Conservation (phyloP, 1,140 invertebrate species). For the Holcopasites calliopsidis region DNA sequence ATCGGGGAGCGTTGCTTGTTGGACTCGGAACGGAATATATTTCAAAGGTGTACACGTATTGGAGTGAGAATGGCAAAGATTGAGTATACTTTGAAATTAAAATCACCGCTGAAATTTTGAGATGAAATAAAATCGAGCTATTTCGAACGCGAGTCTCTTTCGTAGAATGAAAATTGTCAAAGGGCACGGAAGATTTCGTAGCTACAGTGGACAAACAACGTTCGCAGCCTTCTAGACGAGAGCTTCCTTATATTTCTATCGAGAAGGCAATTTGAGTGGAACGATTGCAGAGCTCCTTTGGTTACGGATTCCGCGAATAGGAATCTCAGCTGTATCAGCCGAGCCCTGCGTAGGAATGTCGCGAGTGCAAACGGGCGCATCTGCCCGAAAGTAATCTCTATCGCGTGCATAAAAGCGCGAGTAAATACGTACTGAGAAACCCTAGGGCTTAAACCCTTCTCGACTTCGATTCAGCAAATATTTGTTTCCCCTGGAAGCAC, state of each 20-base stretch:
- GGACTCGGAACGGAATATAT: no score
- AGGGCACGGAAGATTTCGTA: no score
- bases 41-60: no score
- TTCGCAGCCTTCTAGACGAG: not conserved
- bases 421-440: conserved; percentile 36
- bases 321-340: conserved; percentile 22
- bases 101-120: not conserved
- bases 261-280: not conserved
- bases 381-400: conserved; percentile 40
- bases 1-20: not conserved
- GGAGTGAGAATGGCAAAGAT: no score
- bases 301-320: not conserved
- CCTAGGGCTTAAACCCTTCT: not conserved
- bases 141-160: no score
- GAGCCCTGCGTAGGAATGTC: not conserved
- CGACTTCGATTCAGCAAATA: conserved; percentile 27
- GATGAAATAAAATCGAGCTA: not conserved
- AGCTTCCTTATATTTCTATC: not conserved
- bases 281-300: not conserved
- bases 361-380: conserved; percentile 35
- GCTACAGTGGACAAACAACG: no score
- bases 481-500: conserved; percentile 5
- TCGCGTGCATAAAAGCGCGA: conserved; percentile 25
- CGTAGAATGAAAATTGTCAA: not conserved
- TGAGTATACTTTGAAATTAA: no score